Conservation (phyloP, 2,113 vertebrate genomes). For the Leuciscus idus region DNA sequence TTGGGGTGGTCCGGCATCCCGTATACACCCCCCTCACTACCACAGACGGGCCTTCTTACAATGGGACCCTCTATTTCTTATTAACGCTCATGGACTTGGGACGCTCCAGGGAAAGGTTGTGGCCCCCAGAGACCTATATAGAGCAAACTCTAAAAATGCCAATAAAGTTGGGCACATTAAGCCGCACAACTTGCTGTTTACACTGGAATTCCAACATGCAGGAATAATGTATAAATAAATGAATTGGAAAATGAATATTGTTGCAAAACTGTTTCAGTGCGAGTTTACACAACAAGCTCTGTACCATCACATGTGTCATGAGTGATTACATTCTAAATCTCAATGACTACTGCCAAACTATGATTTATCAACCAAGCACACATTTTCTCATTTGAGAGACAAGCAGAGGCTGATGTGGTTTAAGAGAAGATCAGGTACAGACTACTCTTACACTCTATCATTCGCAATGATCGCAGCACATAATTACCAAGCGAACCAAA, state of each 20-base stretch:
- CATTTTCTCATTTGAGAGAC: background rate
- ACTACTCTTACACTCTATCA: background rate
- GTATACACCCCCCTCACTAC: conserved; percentile 40
- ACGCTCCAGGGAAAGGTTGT: conserved; percentile 38
- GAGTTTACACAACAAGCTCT: conserved; percentile 2
- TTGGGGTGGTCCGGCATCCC: conserved; percentile 58
- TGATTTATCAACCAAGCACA: background rate
- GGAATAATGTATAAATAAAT: background rate
- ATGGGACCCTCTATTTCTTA: conserved; percentile 38
- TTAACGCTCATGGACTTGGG: conserved; percentile 49
- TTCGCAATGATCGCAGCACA: background rate
- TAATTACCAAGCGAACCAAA: background rate
- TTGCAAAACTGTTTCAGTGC: background rate
- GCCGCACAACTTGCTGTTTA: background rate
- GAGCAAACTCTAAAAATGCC: conserved; percentile 6
- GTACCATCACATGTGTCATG: conserved; percentile 8
- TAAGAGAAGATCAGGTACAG: background rate
- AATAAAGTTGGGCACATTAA: background rate
- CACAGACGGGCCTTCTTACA: conserved; percentile 38
- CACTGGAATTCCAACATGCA: background rate
- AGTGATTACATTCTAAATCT: conserved; percentile 4
- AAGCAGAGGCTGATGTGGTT: background rate
- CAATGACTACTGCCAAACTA: background rate
- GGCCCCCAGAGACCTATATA: conserved; percentile 15
- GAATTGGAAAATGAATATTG: conserved; percentile 16